A percentile compares a stretch with the other conserved stretches of the same genome.
Evolutionary conservation across 2,797 vertebrate species (phyloP).

Genomic region (Gymnodraco acuticeps): DNA sequence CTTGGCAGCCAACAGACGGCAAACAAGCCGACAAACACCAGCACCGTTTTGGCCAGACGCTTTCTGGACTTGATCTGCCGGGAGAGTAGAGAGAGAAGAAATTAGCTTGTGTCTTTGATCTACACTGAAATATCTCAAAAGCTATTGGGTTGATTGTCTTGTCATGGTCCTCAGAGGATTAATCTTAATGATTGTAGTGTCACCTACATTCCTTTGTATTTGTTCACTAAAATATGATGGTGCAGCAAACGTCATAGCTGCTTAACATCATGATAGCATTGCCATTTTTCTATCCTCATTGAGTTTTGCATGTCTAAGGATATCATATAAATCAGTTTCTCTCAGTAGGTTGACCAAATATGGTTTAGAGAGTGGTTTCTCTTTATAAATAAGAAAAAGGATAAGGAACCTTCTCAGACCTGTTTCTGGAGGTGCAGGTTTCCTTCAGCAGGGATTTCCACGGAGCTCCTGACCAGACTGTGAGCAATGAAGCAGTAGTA

Average conservation of each 20-base stretch:
- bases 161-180: too few relatives aligned
- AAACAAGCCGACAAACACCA: constrained; percentile 95
- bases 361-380: not conserved
- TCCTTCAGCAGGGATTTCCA: constrained; percentile 91
- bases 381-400: not conserved
- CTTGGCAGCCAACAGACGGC: constrained; percentile 97
- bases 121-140: too few relatives aligned
- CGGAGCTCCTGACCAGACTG: constrained; percentile 92
- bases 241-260: not conserved
- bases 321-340: not conserved
- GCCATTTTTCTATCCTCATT: not conserved
- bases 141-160: too few relatives aligned
- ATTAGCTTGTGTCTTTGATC: not conserved
- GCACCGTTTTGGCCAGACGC: constrained; percentile 93
- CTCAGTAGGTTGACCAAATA: not conserved
- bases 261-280: not conserved
- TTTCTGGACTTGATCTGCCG: constrained; percentile 93
- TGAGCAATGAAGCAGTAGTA: constrained; percentile 96
- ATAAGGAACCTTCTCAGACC: constrained; percentile 33
- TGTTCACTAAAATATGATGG: not conserved
- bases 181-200: too few relatives aligned
- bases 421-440: constrained; percentile 83
- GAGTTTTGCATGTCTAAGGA: not conserved
- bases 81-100: constrained; percentile 11
- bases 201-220: not conserved